These are phyloP conservation scores for Atlantisia rogersi DNA, from an alignment of 2,113 vertebrate genomes.

Conservation along the genomic window DNA sequence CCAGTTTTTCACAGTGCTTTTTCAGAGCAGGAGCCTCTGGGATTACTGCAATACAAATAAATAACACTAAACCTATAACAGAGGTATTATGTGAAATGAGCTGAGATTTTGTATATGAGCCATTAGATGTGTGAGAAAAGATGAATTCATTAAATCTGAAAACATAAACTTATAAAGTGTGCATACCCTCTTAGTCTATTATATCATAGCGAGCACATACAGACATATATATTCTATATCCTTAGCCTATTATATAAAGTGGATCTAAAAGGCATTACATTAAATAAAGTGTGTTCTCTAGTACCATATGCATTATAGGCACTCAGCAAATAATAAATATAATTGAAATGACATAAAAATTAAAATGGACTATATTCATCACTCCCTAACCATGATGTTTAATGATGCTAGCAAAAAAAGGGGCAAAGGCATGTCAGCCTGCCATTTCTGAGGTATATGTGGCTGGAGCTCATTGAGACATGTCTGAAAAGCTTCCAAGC, in stretches of 20 bases:
- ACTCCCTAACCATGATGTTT: background rate
- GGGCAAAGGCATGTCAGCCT: background rate
- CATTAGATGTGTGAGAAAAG: background rate
- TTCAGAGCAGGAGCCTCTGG: background rate
- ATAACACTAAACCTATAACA: constrained; percentile 11
- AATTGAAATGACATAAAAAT: constrained; percentile 18
- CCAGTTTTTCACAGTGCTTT: background rate
- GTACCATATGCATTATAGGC: background rate
- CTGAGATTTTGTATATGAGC: constrained; percentile 29
- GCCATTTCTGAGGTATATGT: fast-evolving
- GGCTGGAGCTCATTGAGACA: background rate
- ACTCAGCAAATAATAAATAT: constrained; percentile 28
- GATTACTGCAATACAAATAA: constrained; percentile 4
- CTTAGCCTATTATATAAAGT: background rate
- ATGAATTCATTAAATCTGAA: constrained; percentile 51
- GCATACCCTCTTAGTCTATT: background rate
- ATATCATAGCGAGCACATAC: background rate
- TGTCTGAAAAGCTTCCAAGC: background rate
- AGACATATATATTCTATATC: background rate
- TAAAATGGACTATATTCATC: background rate
- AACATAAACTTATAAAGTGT: background rate
- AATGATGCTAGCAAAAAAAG: background rate
- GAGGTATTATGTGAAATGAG: background rate
- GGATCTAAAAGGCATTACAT: constrained; percentile 20
- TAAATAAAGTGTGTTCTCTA: background rate